Base-by-base conservation (phyloP, 2,113 vertebrate genomes). In the Peromyscus maniculatus region DNA sequence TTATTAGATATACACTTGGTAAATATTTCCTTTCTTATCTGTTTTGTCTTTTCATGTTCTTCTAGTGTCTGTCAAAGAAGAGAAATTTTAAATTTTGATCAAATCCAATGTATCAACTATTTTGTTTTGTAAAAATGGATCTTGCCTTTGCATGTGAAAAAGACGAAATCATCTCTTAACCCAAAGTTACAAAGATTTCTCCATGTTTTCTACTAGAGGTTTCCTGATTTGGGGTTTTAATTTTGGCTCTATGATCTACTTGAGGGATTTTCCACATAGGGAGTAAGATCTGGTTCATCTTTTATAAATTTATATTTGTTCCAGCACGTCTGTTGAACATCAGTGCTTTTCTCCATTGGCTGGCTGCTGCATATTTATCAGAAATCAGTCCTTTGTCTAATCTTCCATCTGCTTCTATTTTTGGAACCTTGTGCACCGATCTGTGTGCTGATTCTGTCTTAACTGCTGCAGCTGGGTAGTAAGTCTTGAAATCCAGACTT, bases 1-100 rank as follows among this genome's bases (percentile, higher is more conserved):
- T 64, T 95, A 87, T 80, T 17, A 89, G 36, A 26, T 33, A 71
- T 46, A 9, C 82, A 8, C 22, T 93, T 91, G 62, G 28, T 59
- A 89, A 91, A 72, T 91, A 71, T 39, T 57, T 90, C 66, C 39
- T 67, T 94, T 59, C 36, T 69, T 17, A 7, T 89, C 2, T 55
- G 17, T 43, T n/a, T 95, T 96, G 7, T 83, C 55, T 90, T 96
- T 91, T 87, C 66, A 17, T 91, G 62, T 36, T 91, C 13, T 21
- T 88, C n/a, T 3, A 66, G 67, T 93, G 5, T 80, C 28, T 93
- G 62, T 92, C 69, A 94, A 96, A 92, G n/a, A 93, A 59, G 33
- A 77, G 16, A 93, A 87, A 31, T 39, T 90, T 96, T 79, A 92
- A 69, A 80, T 74, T 87, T 93, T 64, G 26, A 75, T 88, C 28